These are phyloP conservation scores for Hipparchia sbordonii DNA, from an alignment of 2,888 invertebrate genomes.

Conservation along the genomic window DNA sequence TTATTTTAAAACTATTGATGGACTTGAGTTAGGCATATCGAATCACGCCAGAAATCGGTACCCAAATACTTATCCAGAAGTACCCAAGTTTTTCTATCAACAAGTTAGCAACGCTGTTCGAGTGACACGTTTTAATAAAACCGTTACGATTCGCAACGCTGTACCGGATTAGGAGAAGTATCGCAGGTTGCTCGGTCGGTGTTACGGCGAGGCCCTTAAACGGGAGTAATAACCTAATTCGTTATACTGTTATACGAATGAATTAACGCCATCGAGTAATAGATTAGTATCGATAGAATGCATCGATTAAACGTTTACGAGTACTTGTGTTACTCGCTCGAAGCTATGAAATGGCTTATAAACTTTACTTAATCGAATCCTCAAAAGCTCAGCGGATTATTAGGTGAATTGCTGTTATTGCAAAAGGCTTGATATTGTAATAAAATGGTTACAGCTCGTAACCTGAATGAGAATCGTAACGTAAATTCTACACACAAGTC, in stretches of 20 bases:
- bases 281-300: conserved; percentile 9
- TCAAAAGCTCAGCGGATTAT: neutral
- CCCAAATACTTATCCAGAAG: conserved; percentile 7
- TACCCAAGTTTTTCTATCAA: neutral
- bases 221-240: conserved; percentile 43
- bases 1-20: neutral
- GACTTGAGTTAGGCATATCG: neutral
- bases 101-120: conserved; percentile 17
- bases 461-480: too few relatives aligned
- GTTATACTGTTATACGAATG: conserved; percentile 37
- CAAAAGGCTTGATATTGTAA: too few relatives aligned
- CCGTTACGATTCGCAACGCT: conserved; percentile 38
- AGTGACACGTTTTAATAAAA: conserved; percentile 46
- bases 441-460: too few relatives aligned
- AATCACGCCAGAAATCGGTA: neutral
- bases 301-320: neutral
- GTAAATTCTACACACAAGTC: too few relatives aligned
- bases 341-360: conserved; percentile 3
- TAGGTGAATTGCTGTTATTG: too few relatives aligned
- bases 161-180: conserved; percentile 46
- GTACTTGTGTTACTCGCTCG: neutral
- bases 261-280: conserved; percentile 35
- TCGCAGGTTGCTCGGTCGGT: conserved; percentile 43
- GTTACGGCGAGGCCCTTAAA: conserved; percentile 43
- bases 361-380: neutral